Evolutionary conservation across 1,140 invertebrate genomes (phyloP), one percentile per base, ranked within the genome.

Genomic region (Trichonephila clavata): DNA sequence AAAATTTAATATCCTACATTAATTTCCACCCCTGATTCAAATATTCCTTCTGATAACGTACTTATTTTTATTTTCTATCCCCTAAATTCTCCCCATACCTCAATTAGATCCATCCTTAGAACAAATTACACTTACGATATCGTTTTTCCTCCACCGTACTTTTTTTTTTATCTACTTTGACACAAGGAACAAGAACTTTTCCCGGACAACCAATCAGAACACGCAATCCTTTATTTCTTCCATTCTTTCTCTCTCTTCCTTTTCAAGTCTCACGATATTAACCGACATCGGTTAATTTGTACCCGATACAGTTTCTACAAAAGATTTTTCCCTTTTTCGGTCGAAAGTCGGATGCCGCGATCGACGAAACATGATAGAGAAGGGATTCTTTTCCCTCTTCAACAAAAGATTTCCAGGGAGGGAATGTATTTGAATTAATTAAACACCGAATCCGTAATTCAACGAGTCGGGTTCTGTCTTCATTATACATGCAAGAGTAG

Each of bases 391-490:
- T 20, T 39, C 71, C 32, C 16, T 39, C 2, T 21, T 63, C 7
- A 77, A 77, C 27, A 77, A 77, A 77, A 10, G 18, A 77, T 68
- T 32, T 32, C 24, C 32, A 43, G 16, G 80, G 18, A 50, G n/a
- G 80, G 50, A n/a, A 50, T 84, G 50, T 84, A 84, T 60, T 84
- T 60, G 83, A 84, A 84, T 84, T 84, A 84, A 84, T 84, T 84
- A 84, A 84, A 84, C 83, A 59, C 24, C 13, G 13, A 14, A 84
- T 59, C 83, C 3, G 24, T 59, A 60, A 84, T 84, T 27, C 50
- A 14, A 13, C 5, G 57, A 84, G 57, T 39, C 50, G n/a, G 83
- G n/a, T 59, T 84, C 57, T 24, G 50, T 60, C 57, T 84, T 60
- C n/a, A 84, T 84, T 84, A 84, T 60, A 84, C 57, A 84, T 84